These are phyloP conservation scores for Chinchilla lanigera DNA, from an alignment of 2,113 vertebrate genomes.

Conservation along the genomic window DNA sequence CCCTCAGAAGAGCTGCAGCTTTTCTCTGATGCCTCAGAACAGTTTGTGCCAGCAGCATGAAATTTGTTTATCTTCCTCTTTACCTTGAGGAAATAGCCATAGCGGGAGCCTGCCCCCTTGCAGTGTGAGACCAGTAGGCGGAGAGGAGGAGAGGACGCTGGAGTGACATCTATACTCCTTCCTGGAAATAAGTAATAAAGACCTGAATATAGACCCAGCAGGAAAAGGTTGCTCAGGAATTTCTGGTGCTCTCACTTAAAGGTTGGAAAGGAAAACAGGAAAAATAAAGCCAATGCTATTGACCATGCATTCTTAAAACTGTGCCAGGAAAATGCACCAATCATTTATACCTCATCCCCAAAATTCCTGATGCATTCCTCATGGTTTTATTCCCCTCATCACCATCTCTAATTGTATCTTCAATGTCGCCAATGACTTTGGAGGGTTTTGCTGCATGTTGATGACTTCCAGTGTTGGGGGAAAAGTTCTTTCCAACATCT, in stretches of 20 bases:
- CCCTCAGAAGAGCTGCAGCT: background rate
- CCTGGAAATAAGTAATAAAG: constrained; percentile 43
- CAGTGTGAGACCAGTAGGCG: background rate
- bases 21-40: background rate
- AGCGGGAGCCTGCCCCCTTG: background rate
- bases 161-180: background rate
- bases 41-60: background rate
- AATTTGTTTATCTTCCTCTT: constrained; percentile 30
- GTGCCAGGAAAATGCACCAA: constrained; percentile 55
- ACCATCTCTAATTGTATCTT: constrained; percentile 75
- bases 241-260: background rate
- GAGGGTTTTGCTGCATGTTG: constrained; percentile 72
- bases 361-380: constrained; percentile 61
- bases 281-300: constrained; percentile 15
- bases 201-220: background rate
- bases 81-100: constrained; percentile 14
- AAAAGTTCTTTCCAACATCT: constrained; percentile 78
- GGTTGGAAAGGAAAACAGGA: background rate
- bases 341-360: constrained; percentile 52
- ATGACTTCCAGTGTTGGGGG: constrained; percentile 27
- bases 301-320: constrained; percentile 14
- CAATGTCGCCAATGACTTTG: constrained; percentile 71
- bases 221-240: background rate
- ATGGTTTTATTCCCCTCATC: constrained; percentile 75
- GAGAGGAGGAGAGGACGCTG: background rate